Evolutionary conservation across 2,888 invertebrate species (phyloP), one percentile per base, ranked within the genome.

Genomic region (Tipula lateralis): DNA sequence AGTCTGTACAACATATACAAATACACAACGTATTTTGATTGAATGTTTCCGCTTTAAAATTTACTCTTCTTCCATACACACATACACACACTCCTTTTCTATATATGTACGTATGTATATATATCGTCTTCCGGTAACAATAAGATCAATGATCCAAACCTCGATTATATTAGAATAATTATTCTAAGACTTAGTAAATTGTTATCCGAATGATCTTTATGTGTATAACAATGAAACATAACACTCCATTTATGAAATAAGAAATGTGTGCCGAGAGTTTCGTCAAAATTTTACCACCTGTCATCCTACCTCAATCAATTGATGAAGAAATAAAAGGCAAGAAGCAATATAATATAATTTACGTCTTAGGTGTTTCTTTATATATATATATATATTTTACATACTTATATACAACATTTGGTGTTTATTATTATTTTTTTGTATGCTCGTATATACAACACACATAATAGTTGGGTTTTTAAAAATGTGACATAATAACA

Each of bases 1-100:
- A 12, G 13, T 1, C 9, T 39, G n/a, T 39, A 39, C 3, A 2
- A 44, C 7, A 7, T 24, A 24, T 24, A 66, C 7, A 66, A 19
- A 66, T 1, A 66, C 24, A 66, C 6, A 66, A 66, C 44, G n/a
- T 24, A 66, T 9, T 66, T 66, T 66, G 66, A 66, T 66, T 66
- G 66, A 66, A 66, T 66, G 66, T 66, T 66, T 66, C 66, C 66
- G 66, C 66, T 66, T 66, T 66, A 66, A 66, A 19, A 66, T 66
- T 24, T 9, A 66, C 66, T 66, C 66, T 24, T 66, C 66, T 66
- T 66, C 24, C 16, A n/a, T 44, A 16, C n/a, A 12, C 24, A 66
- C 24, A 36, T 36, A 12, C 6, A 32, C 32, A 6, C 3, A 32
- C 6, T 32, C 13, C 13, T 39, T 39, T 12, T 13, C 13, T n/a